Conservation (phyloP, 2,113 vertebrate species). For the Piprites chloris region DNA sequence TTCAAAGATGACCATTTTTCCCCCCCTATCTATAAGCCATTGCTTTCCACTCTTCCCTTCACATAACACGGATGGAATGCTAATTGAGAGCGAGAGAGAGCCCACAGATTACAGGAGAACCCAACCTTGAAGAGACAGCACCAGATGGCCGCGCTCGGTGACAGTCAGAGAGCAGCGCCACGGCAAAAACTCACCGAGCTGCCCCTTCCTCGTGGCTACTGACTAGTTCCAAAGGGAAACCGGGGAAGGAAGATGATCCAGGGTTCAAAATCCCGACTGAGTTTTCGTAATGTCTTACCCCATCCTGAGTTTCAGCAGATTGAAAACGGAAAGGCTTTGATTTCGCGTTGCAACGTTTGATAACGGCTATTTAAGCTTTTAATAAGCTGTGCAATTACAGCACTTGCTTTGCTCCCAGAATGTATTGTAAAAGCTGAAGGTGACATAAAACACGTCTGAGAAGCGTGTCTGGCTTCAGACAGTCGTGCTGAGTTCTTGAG, state of each 20-base stretch:
- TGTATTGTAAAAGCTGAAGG: not conserved
- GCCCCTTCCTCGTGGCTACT: not conserved
- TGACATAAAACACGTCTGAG: not conserved
- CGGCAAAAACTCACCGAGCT: not conserved
- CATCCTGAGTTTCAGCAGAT: not conserved
- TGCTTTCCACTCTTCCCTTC: not conserved
- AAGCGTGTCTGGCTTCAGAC: not conserved
- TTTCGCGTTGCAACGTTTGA: not conserved
- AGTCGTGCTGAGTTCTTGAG: not conserved
- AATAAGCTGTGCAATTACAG: not conserved
- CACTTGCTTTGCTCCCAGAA: not conserved
- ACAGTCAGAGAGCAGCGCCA: slow-evolving; percentile 30
- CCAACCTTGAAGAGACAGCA: slow-evolving; percentile 63
- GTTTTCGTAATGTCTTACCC: not conserved
- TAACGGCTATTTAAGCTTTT: not conserved
- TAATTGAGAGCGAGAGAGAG: slow-evolving; percentile 16
- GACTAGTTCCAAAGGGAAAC: not conserved
- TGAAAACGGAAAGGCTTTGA: not conserved
- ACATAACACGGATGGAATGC: not conserved
- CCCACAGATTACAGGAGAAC: slow-evolving; percentile 40
- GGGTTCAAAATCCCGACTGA: not conserved
- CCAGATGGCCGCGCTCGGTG: slow-evolving; percentile 50
- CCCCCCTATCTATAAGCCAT: not conserved
- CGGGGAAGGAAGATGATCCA: not conserved
- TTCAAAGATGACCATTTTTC: not conserved